Evolutionary conservation across 2,888 invertebrate species (phyloP), one percentile per base, ranked within the genome.

Genomic region (Chesias legatella): DNA sequence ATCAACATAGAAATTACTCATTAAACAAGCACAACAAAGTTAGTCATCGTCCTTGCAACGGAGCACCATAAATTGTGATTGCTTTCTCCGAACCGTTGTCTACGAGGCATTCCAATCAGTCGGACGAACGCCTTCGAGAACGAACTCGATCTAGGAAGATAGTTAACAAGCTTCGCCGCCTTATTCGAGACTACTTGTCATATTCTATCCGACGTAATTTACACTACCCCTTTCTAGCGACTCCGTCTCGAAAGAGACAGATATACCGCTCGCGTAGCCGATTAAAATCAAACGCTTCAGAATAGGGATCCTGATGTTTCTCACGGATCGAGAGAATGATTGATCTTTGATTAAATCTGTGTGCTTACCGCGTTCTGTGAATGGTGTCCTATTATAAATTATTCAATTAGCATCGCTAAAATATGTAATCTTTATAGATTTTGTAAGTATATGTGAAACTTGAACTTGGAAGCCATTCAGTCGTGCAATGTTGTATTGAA

Each of bases 21-120:
- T 49, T 45, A 43, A 48, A 39, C 37, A 41, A 45, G 49, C 43
- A 47, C 41, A 35, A 50, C 36, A 53, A 51, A 53, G 43, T 48
- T 47, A 49, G 47, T 39, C 41, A 58, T 56, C 54, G 46, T 56
- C 47, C 53, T 60, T 60, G 52, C 54, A 53, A 43, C 38, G 53
- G 49, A 58, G 54, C 58, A 60, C 66, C 52, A 66, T 73, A 71
- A 72, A 76, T 66, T 69, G 67, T 73, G 73, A 79, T 75, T 74
- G 69, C 69, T 77, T 73, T 63, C 69, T 67, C 63, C 52, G 58
- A 67, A 67, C 62, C 54, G 67, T 67, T 73, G 67, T 70, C 64
- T 71, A 60, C 50, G 56, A 62, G 67, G 63, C 62, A 65, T 72
- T 70, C 71, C 70, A 77, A 73, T 71, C 73, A 73, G 67, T 50